Conservation (phyloP, 2,797 vertebrate genomes). For the Ispidina lecontei region DNA sequence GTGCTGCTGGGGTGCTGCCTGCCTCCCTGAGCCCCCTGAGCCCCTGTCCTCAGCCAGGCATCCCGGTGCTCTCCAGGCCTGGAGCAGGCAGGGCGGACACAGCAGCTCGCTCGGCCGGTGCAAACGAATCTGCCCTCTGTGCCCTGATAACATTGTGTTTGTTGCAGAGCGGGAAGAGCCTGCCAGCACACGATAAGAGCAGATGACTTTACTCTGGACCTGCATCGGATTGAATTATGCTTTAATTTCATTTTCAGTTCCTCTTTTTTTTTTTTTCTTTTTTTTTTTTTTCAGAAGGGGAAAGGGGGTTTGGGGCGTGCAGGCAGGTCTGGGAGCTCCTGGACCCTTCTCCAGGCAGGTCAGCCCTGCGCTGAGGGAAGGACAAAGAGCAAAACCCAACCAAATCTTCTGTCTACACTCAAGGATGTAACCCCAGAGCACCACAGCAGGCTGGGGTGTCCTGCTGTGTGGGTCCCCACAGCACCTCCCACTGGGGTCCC, state of each 20-base stretch:
- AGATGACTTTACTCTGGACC: conserved; percentile 69
- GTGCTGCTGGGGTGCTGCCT: background rate
- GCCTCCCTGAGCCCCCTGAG: accelerated
- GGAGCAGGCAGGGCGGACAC: conserved; percentile 53
- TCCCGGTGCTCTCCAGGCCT: background rate
- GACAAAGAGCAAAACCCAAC: background rate
- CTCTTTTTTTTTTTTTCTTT: conserved; percentile 54
- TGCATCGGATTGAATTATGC: conserved; percentile 60
- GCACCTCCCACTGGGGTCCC: background rate
- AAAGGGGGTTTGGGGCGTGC: background rate
- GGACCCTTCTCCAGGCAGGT: background rate
- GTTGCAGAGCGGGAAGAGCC: conserved; percentile 62
- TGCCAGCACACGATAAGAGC: conserved; percentile 73
- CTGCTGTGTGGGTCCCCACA: accelerated
- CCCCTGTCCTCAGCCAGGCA: accelerated
- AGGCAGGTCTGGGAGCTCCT: background rate
- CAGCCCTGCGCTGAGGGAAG: background rate
- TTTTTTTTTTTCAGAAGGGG: conserved; percentile 27
- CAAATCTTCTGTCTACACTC: background rate
- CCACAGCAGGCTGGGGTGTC: background rate
- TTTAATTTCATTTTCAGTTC: conserved; percentile 69
- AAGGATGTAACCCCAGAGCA: background rate
- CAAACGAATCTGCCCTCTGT: conserved; percentile 70
- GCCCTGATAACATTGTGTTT: conserved; percentile 76
- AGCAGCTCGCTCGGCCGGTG: conserved; percentile 26